Evolutionary conservation across 2,797 vertebrate species (phyloP), one percentile per base, ranked within the genome.

Genomic region (Argyrosomus regius): DNA sequence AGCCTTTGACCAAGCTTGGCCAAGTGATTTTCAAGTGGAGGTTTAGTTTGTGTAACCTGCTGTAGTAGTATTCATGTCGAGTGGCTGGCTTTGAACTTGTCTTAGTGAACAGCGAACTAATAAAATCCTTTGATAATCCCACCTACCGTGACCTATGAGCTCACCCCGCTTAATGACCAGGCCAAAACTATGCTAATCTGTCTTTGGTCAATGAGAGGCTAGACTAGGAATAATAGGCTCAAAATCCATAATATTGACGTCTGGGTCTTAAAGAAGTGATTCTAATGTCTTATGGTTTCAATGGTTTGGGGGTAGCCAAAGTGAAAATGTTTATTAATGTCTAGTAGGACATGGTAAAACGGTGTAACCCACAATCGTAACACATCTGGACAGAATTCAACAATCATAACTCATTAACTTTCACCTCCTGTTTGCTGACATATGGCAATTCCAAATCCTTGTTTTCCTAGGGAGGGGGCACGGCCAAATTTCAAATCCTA

Each of bases 181-280:
- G 81, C 66, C 80, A 64, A 62, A 89, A 81, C 84, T 84, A 84
- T 86, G 82, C 65, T 90, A 89, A 92, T 93, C 89, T 76, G 68
- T 64, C 10, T 79, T 57, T 83, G 65, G 75, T 90, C 81, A 82
- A 61, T 53, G 56, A 80, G 61, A 63, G 72, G 58, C 74, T 61
- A 76, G 85, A 83, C 71, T 49, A 35, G 9, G 72, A 85, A 87
- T 62, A 87, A 85, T 57, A 24, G 72, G 56, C 50, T 88, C 60
- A 86, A 86, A 72, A 72, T 45, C 45, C 66, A 63, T 28, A 39
- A 53, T 35, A 13, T 20, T 66, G 58, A 84, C 0, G 22, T 69
- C 64, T 79, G 66, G 65, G 53, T 52, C 17, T 77, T 72, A 54
- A 52, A 67, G 72, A 57, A 28, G 12, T 57, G 77, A 79, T 66